Conservation (phyloP, 2,888 invertebrate genomes). For the Pseudeuparius sepicola region DNA sequence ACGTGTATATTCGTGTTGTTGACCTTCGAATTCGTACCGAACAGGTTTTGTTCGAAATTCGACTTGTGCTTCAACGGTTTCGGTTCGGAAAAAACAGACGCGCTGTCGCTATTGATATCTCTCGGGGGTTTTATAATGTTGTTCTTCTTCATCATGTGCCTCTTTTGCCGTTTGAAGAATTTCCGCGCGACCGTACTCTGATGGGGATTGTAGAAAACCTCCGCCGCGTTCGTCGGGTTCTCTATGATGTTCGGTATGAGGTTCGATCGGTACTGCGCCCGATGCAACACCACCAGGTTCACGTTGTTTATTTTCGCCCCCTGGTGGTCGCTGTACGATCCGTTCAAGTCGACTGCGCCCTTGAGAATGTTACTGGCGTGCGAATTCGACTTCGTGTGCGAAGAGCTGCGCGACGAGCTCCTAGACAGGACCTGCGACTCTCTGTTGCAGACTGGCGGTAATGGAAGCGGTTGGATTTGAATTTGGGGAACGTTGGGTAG, state of each 20-base stretch:
- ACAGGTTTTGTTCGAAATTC: slow-evolving; percentile 45
- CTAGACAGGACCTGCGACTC: slow-evolving; percentile 40
- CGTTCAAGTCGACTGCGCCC: slow-evolving; percentile 51
- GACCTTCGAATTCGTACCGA: slow-evolving; percentile 60
- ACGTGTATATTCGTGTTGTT: slow-evolving; percentile 75
- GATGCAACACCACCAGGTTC: slow-evolving; percentile 58
- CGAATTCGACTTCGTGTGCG: slow-evolving; percentile 55
- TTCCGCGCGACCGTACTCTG: slow-evolving; percentile 89
- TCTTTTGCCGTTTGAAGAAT: slow-evolving; percentile 80
- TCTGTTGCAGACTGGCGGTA: slow-evolving; percentile 42
- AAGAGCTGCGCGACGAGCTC: slow-evolving; percentile 54
- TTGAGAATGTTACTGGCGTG: slow-evolving; percentile 55
- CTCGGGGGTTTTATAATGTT: slow-evolving; percentile 45
- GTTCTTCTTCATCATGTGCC: slow-evolving; percentile 57
- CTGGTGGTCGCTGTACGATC: slow-evolving; percentile 39
- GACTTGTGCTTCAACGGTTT: slow-evolving; percentile 30
- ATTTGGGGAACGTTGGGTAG: too few relatives aligned
- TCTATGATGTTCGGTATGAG: slow-evolving; percentile 38
- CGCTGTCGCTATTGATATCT: slow-evolving; percentile 45
- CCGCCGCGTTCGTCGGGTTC: slow-evolving; percentile 55
- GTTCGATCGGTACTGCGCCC: slow-evolving; percentile 58
- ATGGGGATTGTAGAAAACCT: slow-evolving; percentile 85
- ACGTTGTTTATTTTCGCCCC: slow-evolving; percentile 48
- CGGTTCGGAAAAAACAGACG: slow-evolving; percentile 30
- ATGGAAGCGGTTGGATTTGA: slow-evolving; percentile 41